These are phyloP conservation scores for Schizotus pectinicornis DNA, from an alignment of 2,888 invertebrate genomes.

Conservation along the genomic window DNA sequence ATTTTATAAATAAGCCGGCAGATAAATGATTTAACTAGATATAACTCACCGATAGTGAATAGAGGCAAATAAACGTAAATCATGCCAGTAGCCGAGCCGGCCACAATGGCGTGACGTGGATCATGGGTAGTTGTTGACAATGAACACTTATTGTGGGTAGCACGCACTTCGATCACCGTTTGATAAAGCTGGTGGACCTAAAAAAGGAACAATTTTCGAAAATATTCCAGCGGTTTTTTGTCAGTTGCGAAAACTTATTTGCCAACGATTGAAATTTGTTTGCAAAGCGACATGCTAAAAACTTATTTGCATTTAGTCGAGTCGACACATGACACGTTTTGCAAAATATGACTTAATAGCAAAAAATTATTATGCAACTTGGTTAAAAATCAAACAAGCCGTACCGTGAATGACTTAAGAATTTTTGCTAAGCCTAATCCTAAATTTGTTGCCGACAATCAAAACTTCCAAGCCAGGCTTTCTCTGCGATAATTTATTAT, in stretches of 20 bases:
- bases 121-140: conserved; percentile 23
- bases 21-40: conserved; percentile 34
- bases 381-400: too few relatives aligned
- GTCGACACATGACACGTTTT: not conserved
- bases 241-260: conserved; percentile 9
- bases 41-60: conserved; percentile 19
- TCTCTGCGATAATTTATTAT: too few relatives aligned
- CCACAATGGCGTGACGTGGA: conserved; percentile 17
- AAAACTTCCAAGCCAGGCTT: too few relatives aligned
- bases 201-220: not conserved
- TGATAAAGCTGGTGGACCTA: conserved; percentile 5
- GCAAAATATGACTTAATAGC: too few relatives aligned
- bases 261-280: conserved; percentile 6
- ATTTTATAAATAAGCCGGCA: conserved; percentile 28
- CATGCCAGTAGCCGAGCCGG: conserved; percentile 12
- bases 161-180: not conserved
- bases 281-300: conserved; percentile 7
- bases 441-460: too few relatives aligned
- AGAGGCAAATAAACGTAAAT: conserved; percentile 18
- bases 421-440: too few relatives aligned
- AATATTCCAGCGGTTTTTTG: not conserved
- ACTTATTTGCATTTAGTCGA: not conserved
- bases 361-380: not conserved
- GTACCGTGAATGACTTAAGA: too few relatives aligned
- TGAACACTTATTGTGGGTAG: conserved; percentile 11